Evolutionary conservation across 1,140 invertebrate species (phyloP).

Genomic region (Sinella curviseta): DNA sequence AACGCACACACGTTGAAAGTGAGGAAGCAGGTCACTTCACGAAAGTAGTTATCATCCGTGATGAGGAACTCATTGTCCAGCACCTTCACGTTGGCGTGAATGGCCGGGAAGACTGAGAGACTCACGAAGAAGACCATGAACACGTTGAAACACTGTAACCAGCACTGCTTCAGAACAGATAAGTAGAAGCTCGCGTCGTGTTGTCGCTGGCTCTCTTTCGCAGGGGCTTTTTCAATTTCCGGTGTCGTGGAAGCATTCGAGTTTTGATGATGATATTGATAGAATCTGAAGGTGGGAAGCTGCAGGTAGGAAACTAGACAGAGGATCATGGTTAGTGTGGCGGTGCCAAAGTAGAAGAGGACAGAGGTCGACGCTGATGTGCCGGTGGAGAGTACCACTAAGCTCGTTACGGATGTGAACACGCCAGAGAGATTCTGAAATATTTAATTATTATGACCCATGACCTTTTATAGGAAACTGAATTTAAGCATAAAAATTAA

Average conservation of each 20-base stretch:
- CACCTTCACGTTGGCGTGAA: constrained; percentile 65
- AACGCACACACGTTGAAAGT: constrained; percentile 91
- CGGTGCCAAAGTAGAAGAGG: not conserved
- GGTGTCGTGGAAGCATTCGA: too few species aligned
- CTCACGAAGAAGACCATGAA: constrained; percentile 93
- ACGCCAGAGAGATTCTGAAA: constrained; percentile 89
- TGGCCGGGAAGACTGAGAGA: constrained; percentile 81
- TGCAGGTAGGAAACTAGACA: not conserved
- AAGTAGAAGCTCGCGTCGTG: constrained; percentile 59
- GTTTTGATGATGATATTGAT: too few species aligned
- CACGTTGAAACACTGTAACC: constrained; percentile 84
- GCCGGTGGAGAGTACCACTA: constrained; percentile 66
- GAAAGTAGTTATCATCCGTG: constrained; percentile 64
- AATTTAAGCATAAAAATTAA: not conserved
- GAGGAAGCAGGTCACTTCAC: constrained; percentile 79
- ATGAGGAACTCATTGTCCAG: constrained; percentile 63
- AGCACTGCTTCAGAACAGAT: constrained; percentile 72
- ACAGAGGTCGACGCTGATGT: not conserved
- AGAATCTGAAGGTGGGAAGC: not conserved
- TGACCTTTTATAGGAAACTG: constrained; percentile 38
- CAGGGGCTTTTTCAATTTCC: too few species aligned
- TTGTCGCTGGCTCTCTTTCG: not conserved
- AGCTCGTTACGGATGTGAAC: constrained; percentile 78
- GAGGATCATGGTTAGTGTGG: not conserved
- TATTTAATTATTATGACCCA: constrained; percentile 35